A percentile compares a stretch with the other conserved stretches of the same genome.
phyloP scores from a whole-genome alignment of 2,113 vertebrate species.

The Eira barbara region DNA sequence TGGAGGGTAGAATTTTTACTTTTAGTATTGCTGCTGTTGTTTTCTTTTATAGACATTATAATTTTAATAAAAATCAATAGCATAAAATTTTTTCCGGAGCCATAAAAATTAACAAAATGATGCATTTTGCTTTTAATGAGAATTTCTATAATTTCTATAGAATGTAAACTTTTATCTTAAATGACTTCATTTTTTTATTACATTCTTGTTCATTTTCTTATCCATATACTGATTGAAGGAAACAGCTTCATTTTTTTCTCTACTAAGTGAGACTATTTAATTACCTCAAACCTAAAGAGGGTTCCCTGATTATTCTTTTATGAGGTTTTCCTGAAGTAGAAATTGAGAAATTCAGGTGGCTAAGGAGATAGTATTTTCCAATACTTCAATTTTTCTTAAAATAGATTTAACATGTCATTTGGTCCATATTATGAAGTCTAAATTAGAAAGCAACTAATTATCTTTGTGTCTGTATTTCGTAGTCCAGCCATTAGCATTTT shows the following conservation, averaged over 20 bases:
- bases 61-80: not conserved
- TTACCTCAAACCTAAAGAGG: not conserved
- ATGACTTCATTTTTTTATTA: not conserved
- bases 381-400: conserved; percentile 56
- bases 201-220: not conserved
- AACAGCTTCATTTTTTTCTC: not conserved
- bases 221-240: not conserved
- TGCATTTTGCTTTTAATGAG: not conserved
- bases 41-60: not conserved
- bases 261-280: not conserved
- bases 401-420: conserved; percentile 28
- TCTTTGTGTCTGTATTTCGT: conserved; percentile 40
- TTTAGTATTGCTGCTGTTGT: not conserved
- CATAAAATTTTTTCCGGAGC: not conserved
- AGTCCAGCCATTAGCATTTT: conserved; percentile 50
- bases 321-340: not conserved
- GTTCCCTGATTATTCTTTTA: not conserved
- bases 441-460: conserved; percentile 36
- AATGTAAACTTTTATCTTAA: not conserved
- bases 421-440: not conserved
- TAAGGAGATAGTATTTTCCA: conserved; percentile 22
- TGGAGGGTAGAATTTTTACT: not conserved
- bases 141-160: not conserved
- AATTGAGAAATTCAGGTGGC: not conserved
- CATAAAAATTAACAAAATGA: not conserved